Evolutionary conservation across 1,140 invertebrate species (phyloP).

Genomic region (Psilanteris sp.): DNA sequence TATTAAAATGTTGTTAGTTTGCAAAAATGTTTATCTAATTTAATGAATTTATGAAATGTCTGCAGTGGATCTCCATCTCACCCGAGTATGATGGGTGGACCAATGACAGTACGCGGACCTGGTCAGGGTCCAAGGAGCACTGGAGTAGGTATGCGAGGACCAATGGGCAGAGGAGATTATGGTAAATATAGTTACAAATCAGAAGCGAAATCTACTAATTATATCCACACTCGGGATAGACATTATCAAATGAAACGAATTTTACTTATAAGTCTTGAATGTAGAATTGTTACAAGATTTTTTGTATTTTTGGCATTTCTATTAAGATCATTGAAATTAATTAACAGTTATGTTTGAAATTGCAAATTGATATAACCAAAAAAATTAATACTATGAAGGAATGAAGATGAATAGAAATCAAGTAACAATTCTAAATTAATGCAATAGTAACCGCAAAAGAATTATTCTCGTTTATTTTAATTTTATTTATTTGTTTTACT

Average conservation of each 20-base stretch:
- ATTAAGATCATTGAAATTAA: no score
- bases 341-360: no score
- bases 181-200: constrained; percentile 83
- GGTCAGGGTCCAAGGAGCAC: constrained; percentile 81
- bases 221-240: constrained; percentile 3
- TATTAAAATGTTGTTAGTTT: no score
- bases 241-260: constrained; percentile 2
- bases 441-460: constrained; percentile 40
- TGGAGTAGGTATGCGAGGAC: constrained; percentile 83
- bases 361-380: no score
- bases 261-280: constrained; percentile 5
- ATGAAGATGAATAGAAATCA: background rate
- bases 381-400: no score
- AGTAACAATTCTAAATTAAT: constrained; percentile 16
- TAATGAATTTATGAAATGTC: background rate
- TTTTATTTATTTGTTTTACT: no score
- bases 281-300: constrained; percentile 19
- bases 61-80: constrained; percentile 82
- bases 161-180: constrained; percentile 91
- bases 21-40: no score
- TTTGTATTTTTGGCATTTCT: no score
- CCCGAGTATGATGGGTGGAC: constrained; percentile 83
- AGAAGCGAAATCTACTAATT: constrained; percentile 3
- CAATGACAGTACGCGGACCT: constrained; percentile 84
- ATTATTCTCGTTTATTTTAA: constrained; percentile 12